A percentile compares a stretch with the other conserved stretches of the same genome.
Conservation (phyloP, 1,140 invertebrate species). For the Brachionus sp. region DNA sequence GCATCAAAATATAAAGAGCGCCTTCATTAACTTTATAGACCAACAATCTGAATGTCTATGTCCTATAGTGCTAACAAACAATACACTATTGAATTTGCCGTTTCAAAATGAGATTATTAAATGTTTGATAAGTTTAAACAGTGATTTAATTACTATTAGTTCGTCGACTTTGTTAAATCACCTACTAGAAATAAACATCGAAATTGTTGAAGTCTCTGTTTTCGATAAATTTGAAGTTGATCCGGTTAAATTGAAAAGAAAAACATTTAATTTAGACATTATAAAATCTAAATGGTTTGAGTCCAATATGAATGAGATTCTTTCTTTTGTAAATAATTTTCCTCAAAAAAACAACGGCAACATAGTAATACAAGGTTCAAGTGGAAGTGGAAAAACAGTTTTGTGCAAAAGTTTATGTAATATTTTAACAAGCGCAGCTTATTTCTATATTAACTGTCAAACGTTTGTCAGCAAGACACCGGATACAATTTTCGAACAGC, state of each 20-base stretch:
- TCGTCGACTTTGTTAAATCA: not conserved
- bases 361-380: slow-evolving; percentile 18
- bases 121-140: not conserved
- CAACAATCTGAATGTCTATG: slow-evolving; percentile 26
- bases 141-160: not conserved
- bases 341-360: not conserved
- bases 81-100: not conserved
- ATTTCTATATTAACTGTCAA: slow-evolving; percentile 44
- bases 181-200: not conserved
- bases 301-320: not conserved
- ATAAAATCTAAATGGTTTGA: not conserved
- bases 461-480: slow-evolving; percentile 20
- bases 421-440: not conserved
- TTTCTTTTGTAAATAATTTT: not conserved
- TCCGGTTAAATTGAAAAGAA: not conserved
- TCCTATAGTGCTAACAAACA: not conserved
- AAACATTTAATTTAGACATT: not conserved
- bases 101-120: not conserved
- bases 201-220: not conserved
- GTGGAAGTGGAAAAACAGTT: slow-evolving; percentile 25
- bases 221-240: not conserved
- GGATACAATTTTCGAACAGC: slow-evolving; percentile 18
- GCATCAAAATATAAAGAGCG: not conserved
- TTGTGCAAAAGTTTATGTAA: slow-evolving; percentile 22
- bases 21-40: slow-evolving; percentile 22